Base-by-base conservation (phyloP, 2,888 invertebrate species). In the Drosophila recens region DNA sequence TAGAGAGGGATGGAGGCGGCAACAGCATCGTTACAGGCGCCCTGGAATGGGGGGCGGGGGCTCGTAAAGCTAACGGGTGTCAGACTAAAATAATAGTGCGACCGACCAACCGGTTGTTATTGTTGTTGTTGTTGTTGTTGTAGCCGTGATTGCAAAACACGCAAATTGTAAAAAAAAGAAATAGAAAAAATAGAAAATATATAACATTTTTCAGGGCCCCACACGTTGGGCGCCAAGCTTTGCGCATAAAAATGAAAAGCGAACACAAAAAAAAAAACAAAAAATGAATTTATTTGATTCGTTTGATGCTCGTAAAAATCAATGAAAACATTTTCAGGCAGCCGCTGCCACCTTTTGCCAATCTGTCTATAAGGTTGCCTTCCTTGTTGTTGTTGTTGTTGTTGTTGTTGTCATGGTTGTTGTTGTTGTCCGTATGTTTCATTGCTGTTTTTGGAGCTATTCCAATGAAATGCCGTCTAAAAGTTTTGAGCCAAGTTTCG, bases 291-390 rank as follows among this genome's bases (percentile, higher is more conserved):
- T 83, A 83, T 87, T 87, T 80, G 82, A 81, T 85, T 72, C 82
- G 87, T 85, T 83, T 79, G 69, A 75, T 85, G 83, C 73, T 81
- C 86, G 88, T 84, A 88, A 84, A 88, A 88, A 84, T 88, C 88
- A 88, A 84, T 84, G 86, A 87, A 86, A 86, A 86, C 72, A 86
- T 83, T 87, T 80, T 82, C 56, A 63, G 67, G 56, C 72, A 65
- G 72, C 57, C 72, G 45, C 52, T 45, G 75, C 80, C 86, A 80
- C 77, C 86, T 85, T 59, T 67, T 72, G 65, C 63, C 56, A 72
- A 67, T 62, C 65, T 66, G 61, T 52, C 62, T 48, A 59, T 45
- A 40, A 49, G 42, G 23, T 43, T 43, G 27, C 17, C 56, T 4
- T 9, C 36, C 59, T n/a, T n/a, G n/a, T n/a, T n/a, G n/a, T n/a